phyloP scores from a whole-genome alignment of 2,888 invertebrate genomes.

The Melanostoma scalare region DNA sequence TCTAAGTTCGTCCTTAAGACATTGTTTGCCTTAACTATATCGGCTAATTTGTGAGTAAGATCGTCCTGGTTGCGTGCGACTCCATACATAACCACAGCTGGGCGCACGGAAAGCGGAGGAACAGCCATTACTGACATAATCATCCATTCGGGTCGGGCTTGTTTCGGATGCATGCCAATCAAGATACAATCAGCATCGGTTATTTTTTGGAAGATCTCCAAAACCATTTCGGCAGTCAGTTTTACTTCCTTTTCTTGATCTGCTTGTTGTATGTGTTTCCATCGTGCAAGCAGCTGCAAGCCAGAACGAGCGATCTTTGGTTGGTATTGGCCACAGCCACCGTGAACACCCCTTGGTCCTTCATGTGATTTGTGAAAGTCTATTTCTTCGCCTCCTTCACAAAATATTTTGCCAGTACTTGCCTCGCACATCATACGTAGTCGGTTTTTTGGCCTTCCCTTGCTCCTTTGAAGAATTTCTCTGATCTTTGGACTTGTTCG shows the following conservation, averaged over 20 bases:
- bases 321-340: slow-evolving; percentile 96
- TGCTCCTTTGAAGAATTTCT: slow-evolving; percentile 91
- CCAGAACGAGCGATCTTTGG: slow-evolving; percentile 93
- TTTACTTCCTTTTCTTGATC: slow-evolving; percentile 95
- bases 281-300: slow-evolving; percentile 95
- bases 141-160: slow-evolving; percentile 99
- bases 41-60: slow-evolving; percentile 86
- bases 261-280: slow-evolving; percentile 94
- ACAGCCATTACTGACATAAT: slow-evolving; percentile 93
- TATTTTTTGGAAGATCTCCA: slow-evolving; percentile 95
- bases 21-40: slow-evolving; percentile 86
- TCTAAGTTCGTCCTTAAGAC: slow-evolving; percentile 85
- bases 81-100: slow-evolving; percentile 94
- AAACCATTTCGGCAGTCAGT: slow-evolving; percentile 95
- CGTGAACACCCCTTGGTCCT: slow-evolving; percentile 8
- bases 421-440: slow-evolving; percentile 93
- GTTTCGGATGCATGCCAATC: slow-evolving; percentile 95
- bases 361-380: slow-evolving; percentile 82
- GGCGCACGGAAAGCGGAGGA: slow-evolving; percentile 95
- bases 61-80: slow-evolving; percentile 86
- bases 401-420: slow-evolving; percentile 96
- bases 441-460: slow-evolving; percentile 95
- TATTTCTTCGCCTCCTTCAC: slow-evolving; percentile 98
- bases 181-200: slow-evolving; percentile 96
- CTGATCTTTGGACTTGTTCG: slow-evolving; percentile 86